A percentile compares a stretch with the other conserved stretches of the same genome.
Evolutionary conservation across 2,113 vertebrate genomes (phyloP).

Genomic region (Rhynchomys soricoides): DNA sequence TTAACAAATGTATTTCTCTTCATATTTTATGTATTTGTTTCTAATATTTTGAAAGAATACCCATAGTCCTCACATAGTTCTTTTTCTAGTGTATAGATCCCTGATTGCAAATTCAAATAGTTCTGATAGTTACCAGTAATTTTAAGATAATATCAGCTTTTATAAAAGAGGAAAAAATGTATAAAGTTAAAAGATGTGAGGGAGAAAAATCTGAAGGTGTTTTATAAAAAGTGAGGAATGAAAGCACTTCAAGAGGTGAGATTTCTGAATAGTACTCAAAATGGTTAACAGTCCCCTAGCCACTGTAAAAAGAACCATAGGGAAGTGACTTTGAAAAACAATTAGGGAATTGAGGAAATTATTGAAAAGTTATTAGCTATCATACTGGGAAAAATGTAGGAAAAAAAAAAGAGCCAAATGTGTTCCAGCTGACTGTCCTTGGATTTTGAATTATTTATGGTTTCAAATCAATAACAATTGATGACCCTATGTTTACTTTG

Average conservation of each 20-base stretch:
- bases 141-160: not conserved
- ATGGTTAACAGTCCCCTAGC: not conserved
- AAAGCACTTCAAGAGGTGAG: not conserved
- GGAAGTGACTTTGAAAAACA: not conserved
- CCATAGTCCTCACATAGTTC: fast-evolving
- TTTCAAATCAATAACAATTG: slow-evolving; percentile 16
- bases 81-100: too few species aligned
- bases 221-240: not conserved
- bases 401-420: not conserved
- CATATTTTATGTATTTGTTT: not conserved
- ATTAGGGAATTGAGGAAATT: not conserved
- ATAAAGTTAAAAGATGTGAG: not conserved
- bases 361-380: slow-evolving; percentile 9
- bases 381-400: not conserved
- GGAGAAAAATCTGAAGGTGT: not conserved
- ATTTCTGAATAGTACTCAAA: not conserved
- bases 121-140: not conserved
- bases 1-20: not conserved
- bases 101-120: not conserved
- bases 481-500: not conserved
- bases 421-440: not conserved
- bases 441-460: not conserved
- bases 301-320: not conserved
- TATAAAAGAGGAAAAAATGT: not conserved
- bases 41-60: not conserved